These are phyloP conservation scores for Diprion similis DNA, from an alignment of 1,140 invertebrate species.

Conservation along the genomic window DNA sequence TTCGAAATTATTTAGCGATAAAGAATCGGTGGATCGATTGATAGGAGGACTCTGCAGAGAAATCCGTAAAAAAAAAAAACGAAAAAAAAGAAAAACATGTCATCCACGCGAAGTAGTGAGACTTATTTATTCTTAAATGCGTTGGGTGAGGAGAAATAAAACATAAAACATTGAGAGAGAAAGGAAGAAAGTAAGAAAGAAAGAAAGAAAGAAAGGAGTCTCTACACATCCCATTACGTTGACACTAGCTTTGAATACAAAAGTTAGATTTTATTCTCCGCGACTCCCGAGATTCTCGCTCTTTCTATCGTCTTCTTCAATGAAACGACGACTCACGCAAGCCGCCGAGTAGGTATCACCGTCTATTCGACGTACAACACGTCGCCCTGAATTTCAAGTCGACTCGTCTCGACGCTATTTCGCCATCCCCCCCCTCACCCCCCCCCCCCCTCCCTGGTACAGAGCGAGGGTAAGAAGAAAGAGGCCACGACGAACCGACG, in stretches of 20 bases:
- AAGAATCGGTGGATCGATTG: not conserved
- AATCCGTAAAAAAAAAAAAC: no score
- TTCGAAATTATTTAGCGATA: not conserved
- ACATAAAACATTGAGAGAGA: not conserved
- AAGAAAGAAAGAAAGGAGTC: conserved; percentile 18
- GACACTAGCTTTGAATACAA: conserved; percentile 39
- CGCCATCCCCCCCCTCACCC: no score
- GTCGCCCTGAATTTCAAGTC: conserved; percentile 1
- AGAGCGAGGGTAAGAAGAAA: not conserved
- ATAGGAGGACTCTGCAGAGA: no score
- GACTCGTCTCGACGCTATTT: not conserved
- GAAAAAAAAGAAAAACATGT: not conserved
- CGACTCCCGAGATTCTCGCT: no score
- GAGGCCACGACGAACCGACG: not conserved
- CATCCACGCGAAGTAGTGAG: not conserved
- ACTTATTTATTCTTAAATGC: conserved; percentile 21
- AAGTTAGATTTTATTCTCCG: conserved; percentile 29
- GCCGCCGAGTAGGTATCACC: conserved; percentile 4
- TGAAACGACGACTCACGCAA: conserved; percentile 4
- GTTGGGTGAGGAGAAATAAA: not conserved
- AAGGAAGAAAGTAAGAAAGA: conserved; percentile 16
- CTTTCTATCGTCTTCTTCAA: not conserved
- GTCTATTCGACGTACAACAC: not conserved
- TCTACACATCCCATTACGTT: conserved; percentile 32
- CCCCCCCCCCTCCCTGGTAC: not conserved